Base-by-base conservation (phyloP, 2,113 vertebrate species). In the Atherinomorus stipes region DNA sequence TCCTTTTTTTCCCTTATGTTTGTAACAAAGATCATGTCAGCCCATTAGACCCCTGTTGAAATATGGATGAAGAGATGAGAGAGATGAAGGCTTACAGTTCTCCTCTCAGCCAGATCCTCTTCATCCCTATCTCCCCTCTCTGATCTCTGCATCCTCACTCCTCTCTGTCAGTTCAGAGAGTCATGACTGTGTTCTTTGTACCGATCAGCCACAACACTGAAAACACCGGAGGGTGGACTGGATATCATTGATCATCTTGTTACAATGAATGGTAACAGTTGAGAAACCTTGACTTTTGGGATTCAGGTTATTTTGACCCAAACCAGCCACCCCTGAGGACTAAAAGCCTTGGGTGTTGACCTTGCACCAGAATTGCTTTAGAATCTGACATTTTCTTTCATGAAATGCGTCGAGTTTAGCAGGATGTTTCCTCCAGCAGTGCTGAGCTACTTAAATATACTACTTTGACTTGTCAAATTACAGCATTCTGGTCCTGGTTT, bases 51-150 rank as follows among this genome's bases (percentile, higher is more conserved):
- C 81, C 65, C 77, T 85, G 86, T 71, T 90, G 86, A 90, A 90
- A 90, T 80, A 90, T 90, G 88, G 79, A 90, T 90, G 83, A 89
- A 83, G 67, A 81, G 84, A 87, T 85, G 81, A 90, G 84, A 83
- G 74, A 56, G 76, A 80, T 49, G 78, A 76, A 51, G 67, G 82
- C 74, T 80, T 73, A 74, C 28, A 61, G 57, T 60, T 83, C 76
- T 54, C 50, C 53, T 64, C 73, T 76, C 60, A 42, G 54, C 31
- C 80, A 67, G 51, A 85, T 74, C 60, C 70, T 71, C 84, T 71
- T 84, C 72, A 77, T 80, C 59, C 71, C 44, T 51, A 50, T 84
- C 54, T 79, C 51, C 52, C 62, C 45, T 76, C 9, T 84, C 76
- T 88, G 74, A 86, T 85, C 62, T 80, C 72, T 49, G 64, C 52